These are phyloP conservation scores for Sphaeramia orbicularis DNA, from an alignment of 2,797 vertebrate species.

Conservation along the genomic window DNA sequence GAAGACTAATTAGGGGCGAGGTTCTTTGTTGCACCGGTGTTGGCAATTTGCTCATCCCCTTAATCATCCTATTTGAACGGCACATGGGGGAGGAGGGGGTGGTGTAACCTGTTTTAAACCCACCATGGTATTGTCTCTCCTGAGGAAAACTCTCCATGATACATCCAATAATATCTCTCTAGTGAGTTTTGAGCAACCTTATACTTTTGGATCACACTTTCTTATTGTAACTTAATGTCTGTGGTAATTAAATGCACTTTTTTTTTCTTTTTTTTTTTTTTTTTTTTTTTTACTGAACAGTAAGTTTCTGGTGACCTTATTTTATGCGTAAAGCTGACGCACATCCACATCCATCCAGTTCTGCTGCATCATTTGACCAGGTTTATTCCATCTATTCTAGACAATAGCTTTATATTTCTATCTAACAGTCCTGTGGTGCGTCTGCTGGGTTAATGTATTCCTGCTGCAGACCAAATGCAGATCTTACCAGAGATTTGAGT, in stretches of 20 bases:
- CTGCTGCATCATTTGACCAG: conserved; percentile 6
- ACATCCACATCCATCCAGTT: conserved; percentile 2
- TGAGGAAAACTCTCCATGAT: conserved; percentile 38
- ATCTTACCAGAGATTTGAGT: conserved; percentile 90
- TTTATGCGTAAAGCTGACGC: conserved; percentile 6
- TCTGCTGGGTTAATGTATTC: not conserved
- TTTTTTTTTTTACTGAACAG: not conserved
- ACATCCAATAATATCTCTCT: not conserved
- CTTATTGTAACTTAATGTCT: not conserved
- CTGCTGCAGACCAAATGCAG: not conserved
- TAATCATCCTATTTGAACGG: conserved; percentile 79
- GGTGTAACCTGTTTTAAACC: conserved; percentile 69
- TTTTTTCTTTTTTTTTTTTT: not conserved
- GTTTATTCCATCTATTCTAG: too few species aligned
- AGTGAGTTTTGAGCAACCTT: conserved; percentile 41
- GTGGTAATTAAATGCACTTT: not conserved
- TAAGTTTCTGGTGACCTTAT: conserved; percentile 8
- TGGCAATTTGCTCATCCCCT: conserved; percentile 81
- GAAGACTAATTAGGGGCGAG: conserved; percentile 83
- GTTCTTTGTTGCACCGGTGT: conserved; percentile 83
- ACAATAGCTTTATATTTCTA: not conserved
- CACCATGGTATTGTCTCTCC: conserved; percentile 47
- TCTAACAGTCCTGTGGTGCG: not conserved
- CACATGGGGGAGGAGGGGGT: conserved; percentile 50
- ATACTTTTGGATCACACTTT: conserved; percentile 34